Percentiles rank a stretch among this genome's conserved stretches.
phyloP scores from a whole-genome alignment of 1,140 invertebrate genomes.

The Fopius arisanus region DNA sequence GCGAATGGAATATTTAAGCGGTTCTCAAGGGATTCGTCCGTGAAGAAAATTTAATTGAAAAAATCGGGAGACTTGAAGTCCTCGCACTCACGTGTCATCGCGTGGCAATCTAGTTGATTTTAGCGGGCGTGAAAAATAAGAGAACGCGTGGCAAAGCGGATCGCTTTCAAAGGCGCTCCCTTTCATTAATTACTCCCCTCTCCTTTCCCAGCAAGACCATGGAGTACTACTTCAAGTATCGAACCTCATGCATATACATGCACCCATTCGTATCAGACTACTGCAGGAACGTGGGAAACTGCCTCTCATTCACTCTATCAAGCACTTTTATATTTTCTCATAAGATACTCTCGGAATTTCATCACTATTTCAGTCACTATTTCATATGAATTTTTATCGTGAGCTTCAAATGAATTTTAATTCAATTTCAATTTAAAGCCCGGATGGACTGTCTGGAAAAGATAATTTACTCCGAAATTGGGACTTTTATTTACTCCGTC shows the following conservation, averaged over 20 bases:
- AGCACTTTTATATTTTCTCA: neutral
- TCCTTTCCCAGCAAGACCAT: too few species aligned
- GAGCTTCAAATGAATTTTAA: too few species aligned
- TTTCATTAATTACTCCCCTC: constrained; percentile 30
- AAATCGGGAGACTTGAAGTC: neutral
- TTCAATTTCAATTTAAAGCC: too few species aligned
- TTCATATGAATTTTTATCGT: too few species aligned
- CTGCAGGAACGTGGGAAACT: constrained; percentile 8
- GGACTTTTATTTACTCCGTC: too few species aligned
- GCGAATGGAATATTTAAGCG: too few species aligned
- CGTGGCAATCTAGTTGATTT: constrained; percentile 23
- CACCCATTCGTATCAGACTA: neutral
- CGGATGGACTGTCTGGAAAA: too few species aligned
- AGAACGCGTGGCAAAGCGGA: constrained; percentile 18
- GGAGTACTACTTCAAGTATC: neutral
- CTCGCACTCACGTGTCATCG: constrained; percentile 19
- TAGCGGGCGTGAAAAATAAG: constrained; percentile 28
- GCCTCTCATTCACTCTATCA: neutral
- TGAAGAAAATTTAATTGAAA: neutral
- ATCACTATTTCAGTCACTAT: too few species aligned
- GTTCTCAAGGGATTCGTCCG: neutral
- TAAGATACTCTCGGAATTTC: neutral
- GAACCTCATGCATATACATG: constrained; percentile 1
- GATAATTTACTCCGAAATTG: too few species aligned
- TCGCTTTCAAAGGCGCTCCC: constrained; percentile 29